These are phyloP conservation scores for Phataginus tricuspis DNA, from an alignment of 2,797 vertebrate genomes.

Conservation along the genomic window DNA sequence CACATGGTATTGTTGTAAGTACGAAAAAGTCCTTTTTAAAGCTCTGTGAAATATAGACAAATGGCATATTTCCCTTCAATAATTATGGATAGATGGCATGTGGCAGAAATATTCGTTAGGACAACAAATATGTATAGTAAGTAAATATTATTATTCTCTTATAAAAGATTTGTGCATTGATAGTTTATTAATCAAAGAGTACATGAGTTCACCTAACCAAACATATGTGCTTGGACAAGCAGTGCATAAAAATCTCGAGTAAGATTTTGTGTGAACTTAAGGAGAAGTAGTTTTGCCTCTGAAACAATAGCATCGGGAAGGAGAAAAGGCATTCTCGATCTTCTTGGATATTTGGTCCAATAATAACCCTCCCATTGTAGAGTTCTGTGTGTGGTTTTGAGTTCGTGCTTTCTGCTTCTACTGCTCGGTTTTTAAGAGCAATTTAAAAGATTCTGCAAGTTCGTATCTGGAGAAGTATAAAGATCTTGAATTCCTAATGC, in stretches of 20 bases:
- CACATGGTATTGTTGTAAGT: slow-evolving; percentile 33
- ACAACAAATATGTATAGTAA: neutral
- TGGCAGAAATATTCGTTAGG: slow-evolving; percentile 44
- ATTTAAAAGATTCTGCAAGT: neutral
- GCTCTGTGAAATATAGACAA: neutral
- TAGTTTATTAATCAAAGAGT: slow-evolving; percentile 20
- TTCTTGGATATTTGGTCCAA: neutral
- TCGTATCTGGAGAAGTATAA: neutral
- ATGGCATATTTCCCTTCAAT: neutral
- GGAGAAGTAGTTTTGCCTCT: neutral
- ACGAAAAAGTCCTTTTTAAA: neutral
- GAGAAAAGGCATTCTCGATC: neutral
- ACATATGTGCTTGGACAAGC: neutral
- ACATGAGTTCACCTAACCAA: neutral
- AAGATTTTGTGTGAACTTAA: neutral
- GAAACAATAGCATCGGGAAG: neutral
- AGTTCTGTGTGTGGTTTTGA: neutral
- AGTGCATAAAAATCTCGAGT: neutral
- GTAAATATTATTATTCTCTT: neutral
- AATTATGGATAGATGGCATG: neutral
- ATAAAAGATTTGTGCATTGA: neutral
- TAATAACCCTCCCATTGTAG: no score
- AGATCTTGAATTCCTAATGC: neutral
- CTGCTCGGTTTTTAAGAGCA: neutral
- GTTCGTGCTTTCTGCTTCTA: neutral